Conservation (phyloP, 2,888 invertebrate species). For the Scaptomyza reducta region DNA sequence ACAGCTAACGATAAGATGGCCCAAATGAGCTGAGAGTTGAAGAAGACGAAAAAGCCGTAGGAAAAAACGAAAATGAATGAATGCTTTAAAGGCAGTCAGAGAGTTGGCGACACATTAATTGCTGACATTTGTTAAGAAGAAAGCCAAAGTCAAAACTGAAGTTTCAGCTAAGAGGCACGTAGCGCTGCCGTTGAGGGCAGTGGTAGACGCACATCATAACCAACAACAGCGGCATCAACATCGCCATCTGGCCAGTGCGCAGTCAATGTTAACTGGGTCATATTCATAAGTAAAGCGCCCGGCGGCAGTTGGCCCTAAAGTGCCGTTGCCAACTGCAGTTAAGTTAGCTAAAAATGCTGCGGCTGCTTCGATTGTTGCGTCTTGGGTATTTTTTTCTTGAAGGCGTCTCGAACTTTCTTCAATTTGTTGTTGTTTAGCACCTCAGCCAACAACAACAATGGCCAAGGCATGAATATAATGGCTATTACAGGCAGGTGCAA, state of each 20-base stretch:
- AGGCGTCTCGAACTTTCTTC: constrained; percentile 70
- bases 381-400: constrained; percentile 7
- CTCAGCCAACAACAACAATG: constrained; percentile 42
- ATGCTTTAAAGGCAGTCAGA: constrained; percentile 46
- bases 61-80: constrained; percentile 6
- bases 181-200: constrained; percentile 37
- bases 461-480: constrained; percentile 44
- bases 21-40: constrained; percentile 60
- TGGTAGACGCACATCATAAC: constrained; percentile 44
- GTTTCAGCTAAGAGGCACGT: constrained; percentile 48
- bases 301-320: constrained; percentile 45
- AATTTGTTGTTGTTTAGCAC: constrained; percentile 58
- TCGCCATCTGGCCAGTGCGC: constrained; percentile 43
- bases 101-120: constrained; percentile 71
- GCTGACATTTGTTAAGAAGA: constrained; percentile 65
- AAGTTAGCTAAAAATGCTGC: constrained; percentile 36
- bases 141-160: constrained; percentile 39
- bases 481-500: constrained; percentile 58
- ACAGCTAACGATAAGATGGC: constrained; percentile 56
- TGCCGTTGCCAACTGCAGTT: constrained; percentile 63
- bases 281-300: constrained; percentile 75
- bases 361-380: constrained; percentile 17
- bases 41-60: not conserved
- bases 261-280: constrained; percentile 67
- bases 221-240: not conserved